These are phyloP conservation scores for Cirrhinus molitorella DNA, from an alignment of 2,797 vertebrate species.

Conservation along the genomic window DNA sequence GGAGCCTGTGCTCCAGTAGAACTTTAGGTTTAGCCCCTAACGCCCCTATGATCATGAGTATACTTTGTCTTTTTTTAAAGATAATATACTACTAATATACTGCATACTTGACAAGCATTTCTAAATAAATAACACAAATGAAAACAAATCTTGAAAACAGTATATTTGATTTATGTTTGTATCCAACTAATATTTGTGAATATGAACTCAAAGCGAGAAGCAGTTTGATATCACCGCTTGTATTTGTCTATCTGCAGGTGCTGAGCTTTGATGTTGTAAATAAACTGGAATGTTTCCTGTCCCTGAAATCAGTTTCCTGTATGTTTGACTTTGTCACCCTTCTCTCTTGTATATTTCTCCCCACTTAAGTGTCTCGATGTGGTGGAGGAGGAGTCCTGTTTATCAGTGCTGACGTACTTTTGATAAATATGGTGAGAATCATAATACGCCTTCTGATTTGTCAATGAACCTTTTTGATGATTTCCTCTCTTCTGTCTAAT, in stretches of 20 bases:
- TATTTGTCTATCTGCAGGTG: background rate
- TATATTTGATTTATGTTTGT: too few species aligned
- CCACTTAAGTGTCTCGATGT: background rate
- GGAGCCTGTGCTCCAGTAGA: too few species aligned
- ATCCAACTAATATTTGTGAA: too few species aligned
- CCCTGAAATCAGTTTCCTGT: slow-evolving; percentile 4
- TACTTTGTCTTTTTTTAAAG: too few species aligned
- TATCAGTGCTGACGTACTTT: background rate
- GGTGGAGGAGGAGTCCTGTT: slow-evolving; percentile 19
- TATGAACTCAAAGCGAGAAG: background rate
- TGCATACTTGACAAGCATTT: too few species aligned
- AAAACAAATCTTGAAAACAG: too few species aligned
- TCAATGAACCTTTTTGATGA: slow-evolving; percentile 23
- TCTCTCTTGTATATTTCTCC: background rate
- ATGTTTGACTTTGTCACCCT: too few species aligned
- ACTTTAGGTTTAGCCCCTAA: too few species aligned
- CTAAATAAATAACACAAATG: too few species aligned
- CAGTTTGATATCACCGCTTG: background rate
- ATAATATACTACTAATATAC: too few species aligned
- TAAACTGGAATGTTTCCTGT: slow-evolving; percentile 13
- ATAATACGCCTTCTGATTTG: slow-evolving; percentile 16
- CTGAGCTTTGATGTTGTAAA: background rate
- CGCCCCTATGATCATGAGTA: too few species aligned
- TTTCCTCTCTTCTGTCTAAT: slow-evolving; percentile 42
- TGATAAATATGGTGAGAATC: slow-evolving; percentile 12